These are phyloP conservation scores for Globodera rostochiensis DNA, from an alignment of 1,140 invertebrate genomes.

Conservation along the genomic window DNA sequence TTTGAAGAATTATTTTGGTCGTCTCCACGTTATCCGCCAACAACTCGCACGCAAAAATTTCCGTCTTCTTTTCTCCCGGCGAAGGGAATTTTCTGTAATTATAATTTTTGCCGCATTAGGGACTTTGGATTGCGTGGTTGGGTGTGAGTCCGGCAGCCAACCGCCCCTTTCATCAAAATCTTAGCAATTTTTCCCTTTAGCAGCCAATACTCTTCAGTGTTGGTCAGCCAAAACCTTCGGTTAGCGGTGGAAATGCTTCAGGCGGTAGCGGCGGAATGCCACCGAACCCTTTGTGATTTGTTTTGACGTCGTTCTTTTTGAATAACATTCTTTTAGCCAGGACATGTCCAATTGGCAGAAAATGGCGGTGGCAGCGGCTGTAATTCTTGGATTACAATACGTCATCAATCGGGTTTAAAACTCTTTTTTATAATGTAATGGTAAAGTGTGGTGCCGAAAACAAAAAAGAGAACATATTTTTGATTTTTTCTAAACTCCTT, in stretches of 20 bases:
- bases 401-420: conserved; percentile 40
- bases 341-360: conserved; percentile 53
- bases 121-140: no score
- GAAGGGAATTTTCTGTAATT: background rate
- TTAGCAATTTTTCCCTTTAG: background rate
- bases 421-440: background rate
- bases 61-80: background rate
- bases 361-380: conserved; percentile 49
- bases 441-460: background rate
- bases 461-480: background rate
- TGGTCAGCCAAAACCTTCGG: background rate
- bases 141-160: no score
- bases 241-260: background rate
- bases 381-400: conserved; percentile 49
- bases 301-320: background rate
- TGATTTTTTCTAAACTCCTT: no score
- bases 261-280: background rate
- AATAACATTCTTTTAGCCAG: background rate
- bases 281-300: background rate
- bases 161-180: no score
- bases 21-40: background rate
- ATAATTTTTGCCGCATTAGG: background rate
- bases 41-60: background rate
- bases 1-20: background rate
- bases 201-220: background rate